These are phyloP conservation scores for Coremacera marginata DNA, from an alignment of 2,888 invertebrate genomes.

Conservation along the genomic window DNA sequence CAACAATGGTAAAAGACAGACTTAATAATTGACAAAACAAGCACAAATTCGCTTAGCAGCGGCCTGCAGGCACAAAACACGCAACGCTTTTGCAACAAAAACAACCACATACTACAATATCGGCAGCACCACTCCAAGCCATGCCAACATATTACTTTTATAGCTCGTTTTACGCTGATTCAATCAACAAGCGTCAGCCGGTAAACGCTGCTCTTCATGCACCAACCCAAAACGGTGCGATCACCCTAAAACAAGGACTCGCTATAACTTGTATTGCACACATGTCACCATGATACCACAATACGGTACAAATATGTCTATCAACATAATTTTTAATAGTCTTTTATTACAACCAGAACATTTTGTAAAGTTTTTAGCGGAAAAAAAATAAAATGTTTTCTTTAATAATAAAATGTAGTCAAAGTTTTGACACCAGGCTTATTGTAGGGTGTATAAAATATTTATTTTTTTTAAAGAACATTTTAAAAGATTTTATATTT, in stretches of 20 bases:
- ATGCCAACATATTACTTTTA: not conserved
- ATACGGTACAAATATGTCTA: slow-evolving; percentile 18
- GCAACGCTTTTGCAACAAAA: slow-evolving; percentile 21
- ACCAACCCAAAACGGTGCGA: not conserved
- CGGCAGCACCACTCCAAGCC: not conserved
- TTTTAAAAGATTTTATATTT: too few relatives aligned
- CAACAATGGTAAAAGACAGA: slow-evolving; percentile 35
- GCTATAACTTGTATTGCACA: slow-evolving; percentile 7
- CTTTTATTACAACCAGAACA: not conserved
- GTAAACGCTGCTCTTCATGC: not conserved
- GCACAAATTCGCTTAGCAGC: slow-evolving; percentile 34
- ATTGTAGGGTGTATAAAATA: too few relatives aligned
- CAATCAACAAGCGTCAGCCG: slow-evolving; percentile 26
- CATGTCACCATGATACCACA: slow-evolving; percentile 29
- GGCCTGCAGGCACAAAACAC: slow-evolving; percentile 12
- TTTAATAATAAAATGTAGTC: too few relatives aligned
- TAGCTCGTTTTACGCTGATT: slow-evolving; percentile 4
- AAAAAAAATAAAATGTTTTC: too few relatives aligned
- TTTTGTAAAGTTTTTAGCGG: not conserved
- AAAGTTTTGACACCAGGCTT: too few relatives aligned
- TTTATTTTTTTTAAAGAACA: too few relatives aligned
- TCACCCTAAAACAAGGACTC: not conserved
- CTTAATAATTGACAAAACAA: slow-evolving; percentile 51
- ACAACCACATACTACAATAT: slow-evolving; percentile 2
- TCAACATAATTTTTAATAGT: slow-evolving; percentile 27